Evolutionary conservation across 1,140 invertebrate genomes (phyloP).

Genomic region (Ceratina japonica): DNA sequence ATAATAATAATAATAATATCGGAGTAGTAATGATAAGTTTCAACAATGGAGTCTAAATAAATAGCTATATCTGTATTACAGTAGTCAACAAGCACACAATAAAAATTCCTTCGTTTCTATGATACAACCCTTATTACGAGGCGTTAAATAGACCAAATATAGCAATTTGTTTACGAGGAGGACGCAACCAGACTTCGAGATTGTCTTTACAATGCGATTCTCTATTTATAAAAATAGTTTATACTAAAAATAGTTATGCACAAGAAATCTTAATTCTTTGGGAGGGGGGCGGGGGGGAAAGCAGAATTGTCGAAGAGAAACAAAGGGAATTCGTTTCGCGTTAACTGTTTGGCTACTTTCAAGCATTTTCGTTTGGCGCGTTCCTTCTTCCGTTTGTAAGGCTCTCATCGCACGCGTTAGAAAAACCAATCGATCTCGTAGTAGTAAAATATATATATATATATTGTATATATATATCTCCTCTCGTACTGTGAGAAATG

Average conservation of each 20-base stretch:
- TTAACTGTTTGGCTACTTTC: conserved; percentile 45
- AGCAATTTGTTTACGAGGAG: conserved; percentile 65
- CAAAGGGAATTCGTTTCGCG: conserved; percentile 13
- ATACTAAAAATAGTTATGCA: conserved; percentile 66
- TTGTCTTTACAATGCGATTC: conserved; percentile 70
- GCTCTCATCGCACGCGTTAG: neutral
- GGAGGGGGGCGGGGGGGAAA: no score
- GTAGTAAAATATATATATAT: conserved; percentile 57
- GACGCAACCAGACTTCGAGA: conserved; percentile 73
- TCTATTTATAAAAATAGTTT: conserved; percentile 72
- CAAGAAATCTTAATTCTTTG: conserved; percentile 58
- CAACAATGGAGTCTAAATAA: conserved; percentile 22
- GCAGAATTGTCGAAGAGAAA: conserved; percentile 31
- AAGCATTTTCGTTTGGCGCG: conserved; percentile 20
- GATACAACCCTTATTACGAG: conserved; percentile 50
- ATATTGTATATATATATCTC: conserved; percentile 40
- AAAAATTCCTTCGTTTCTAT: conserved; percentile 61
- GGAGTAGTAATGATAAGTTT: conserved; percentile 3
- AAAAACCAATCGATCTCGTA: conserved; percentile 24
- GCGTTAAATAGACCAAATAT: conserved; percentile 58
- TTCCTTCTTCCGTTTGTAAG: conserved; percentile 5
- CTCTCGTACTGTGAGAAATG: conserved; percentile 14
- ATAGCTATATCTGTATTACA: conserved; percentile 10
- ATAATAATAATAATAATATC: no score
- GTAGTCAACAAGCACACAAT: conserved; percentile 47